A percentile compares a stretch with the other conserved stretches of the same genome.
Evolutionary conservation across 92 coral and sea anemone genomes (phyloP).

Genomic region (Epizoanthus ramosus): DNA sequence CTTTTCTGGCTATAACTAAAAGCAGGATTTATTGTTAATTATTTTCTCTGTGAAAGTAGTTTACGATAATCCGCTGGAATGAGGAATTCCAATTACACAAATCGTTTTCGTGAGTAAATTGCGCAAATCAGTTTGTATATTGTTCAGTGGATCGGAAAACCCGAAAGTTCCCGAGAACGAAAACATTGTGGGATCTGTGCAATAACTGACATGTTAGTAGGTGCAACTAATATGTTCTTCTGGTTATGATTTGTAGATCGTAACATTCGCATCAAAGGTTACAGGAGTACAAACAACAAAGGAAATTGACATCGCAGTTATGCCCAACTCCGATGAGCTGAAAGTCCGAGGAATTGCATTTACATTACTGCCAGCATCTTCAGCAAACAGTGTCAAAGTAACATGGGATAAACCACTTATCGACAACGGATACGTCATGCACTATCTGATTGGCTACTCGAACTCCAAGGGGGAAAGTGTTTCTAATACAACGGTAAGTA

Average conservation of each 20-base stretch:
- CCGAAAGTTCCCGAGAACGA: too few relatives aligned
- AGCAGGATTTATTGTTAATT: too few relatives aligned
- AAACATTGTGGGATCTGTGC: too few relatives aligned
- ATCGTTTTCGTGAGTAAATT: too few relatives aligned
- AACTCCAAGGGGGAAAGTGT: background rate
- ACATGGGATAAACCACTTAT: constrained; percentile 8
- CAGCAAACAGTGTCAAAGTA: background rate
- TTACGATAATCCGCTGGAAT: too few relatives aligned
- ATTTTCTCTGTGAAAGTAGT: too few relatives aligned
- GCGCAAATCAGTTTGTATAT: too few relatives aligned
- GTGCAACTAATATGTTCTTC: too few relatives aligned
- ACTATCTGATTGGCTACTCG: background rate
- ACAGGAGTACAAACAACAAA: background rate
- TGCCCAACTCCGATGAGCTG: constrained; percentile 23
- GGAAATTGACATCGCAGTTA: background rate
- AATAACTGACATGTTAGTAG: too few relatives aligned
- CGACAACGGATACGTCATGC: background rate
- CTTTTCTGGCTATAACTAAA: too few relatives aligned
- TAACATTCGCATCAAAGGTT: background rate
- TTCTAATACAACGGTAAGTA: constrained; percentile 3
- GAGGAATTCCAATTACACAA: too few relatives aligned
- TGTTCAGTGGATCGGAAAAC: too few relatives aligned
- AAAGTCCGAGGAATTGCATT: constrained; percentile 3
- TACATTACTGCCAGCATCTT: background rate
- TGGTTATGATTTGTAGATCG: background rate